These are phyloP conservation scores for Danionella dracula DNA, from an alignment of 2,797 vertebrate genomes.

Conservation along the genomic window DNA sequence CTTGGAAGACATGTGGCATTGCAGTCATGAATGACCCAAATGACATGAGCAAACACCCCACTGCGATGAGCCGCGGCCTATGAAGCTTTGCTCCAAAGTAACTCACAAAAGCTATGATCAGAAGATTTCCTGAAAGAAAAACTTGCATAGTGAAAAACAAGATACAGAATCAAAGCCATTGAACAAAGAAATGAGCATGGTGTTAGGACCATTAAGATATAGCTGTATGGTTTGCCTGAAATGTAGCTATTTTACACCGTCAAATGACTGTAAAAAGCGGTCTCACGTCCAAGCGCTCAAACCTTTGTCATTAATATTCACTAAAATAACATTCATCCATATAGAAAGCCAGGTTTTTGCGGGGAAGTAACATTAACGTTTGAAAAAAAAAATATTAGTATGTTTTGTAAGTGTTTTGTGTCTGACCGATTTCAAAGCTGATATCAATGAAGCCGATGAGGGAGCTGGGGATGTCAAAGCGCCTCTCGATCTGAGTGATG, in stretches of 20 bases:
- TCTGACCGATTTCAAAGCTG: constrained; percentile 89
- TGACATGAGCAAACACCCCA: constrained; percentile 70
- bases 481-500: constrained; percentile 88
- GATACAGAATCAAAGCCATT: too few species aligned
- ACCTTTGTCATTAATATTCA: too few species aligned
- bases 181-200: too few species aligned
- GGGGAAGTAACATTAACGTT: too few species aligned
- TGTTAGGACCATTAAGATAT: too few species aligned
- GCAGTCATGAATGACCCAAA: constrained; percentile 56
- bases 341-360: too few species aligned
- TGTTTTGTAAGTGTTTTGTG: not conserved
- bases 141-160: not conserved
- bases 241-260: too few species aligned
- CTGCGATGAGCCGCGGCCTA: constrained; percentile 69
- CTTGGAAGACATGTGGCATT: constrained; percentile 73
- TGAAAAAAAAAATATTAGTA: too few species aligned
- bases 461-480: constrained; percentile 87
- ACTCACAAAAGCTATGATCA: constrained; percentile 74
- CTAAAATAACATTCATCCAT: too few species aligned
- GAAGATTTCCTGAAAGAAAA: constrained; percentile 62
- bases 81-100: constrained; percentile 76
- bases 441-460: constrained; percentile 88
- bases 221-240: too few species aligned
- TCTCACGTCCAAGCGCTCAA: too few species aligned
- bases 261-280: too few species aligned